Evolutionary conservation across 2,113 vertebrate genomes (phyloP), one percentile per base, ranked within the genome.

Genomic region (Glaucidium brasilianum): DNA sequence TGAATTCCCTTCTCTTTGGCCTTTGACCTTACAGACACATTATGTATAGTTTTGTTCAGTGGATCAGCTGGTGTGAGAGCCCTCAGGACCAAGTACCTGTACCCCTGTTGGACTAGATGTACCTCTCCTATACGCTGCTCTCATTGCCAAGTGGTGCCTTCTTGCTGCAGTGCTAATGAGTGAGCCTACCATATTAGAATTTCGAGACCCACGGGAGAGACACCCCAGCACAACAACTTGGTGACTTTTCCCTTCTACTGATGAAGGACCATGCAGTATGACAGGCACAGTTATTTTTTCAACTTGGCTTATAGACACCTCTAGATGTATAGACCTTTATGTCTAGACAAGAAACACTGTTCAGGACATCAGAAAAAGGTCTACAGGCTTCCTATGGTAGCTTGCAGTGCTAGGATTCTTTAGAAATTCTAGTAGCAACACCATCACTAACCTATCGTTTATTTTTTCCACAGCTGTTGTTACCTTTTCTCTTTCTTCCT

Each of bases 301-400:
- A 62, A 3, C 15, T 53, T 56, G 45, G 15, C 6, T 27, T 75
- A 12, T 2, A 34, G 27, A 64, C 0, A 0, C 43, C 43, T 43
- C 16, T 43, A 43, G 43, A 43, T 43, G 41, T 43, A 13, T 12
- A 5, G 4, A 27, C 12, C 19, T 74, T 80, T 80, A 32, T 0
- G 0, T 32, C 26, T 71, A 43, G n/a, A 32, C 10, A 71, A 71
- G 56, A 63, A 91, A 56, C 12, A 29, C 3, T 10, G 4, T 29
- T 80, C 30, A 53, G 27, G 7, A 37, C 32, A 73, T 6, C 19
- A 67, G 19, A 41, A 50, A 9, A 45, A 68, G 20, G 12, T 35
- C 35, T 94, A 18, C 16, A 73, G 45, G 15, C 6, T 6, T 67
- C 5, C 19, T 49, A 2, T 32, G 29, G 17, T 27, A 19, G 17